Evolutionary conservation across 1,140 invertebrate species (phyloP), one percentile per base, ranked within the genome.

Genomic region (Cheumatopsyche charites): DNA sequence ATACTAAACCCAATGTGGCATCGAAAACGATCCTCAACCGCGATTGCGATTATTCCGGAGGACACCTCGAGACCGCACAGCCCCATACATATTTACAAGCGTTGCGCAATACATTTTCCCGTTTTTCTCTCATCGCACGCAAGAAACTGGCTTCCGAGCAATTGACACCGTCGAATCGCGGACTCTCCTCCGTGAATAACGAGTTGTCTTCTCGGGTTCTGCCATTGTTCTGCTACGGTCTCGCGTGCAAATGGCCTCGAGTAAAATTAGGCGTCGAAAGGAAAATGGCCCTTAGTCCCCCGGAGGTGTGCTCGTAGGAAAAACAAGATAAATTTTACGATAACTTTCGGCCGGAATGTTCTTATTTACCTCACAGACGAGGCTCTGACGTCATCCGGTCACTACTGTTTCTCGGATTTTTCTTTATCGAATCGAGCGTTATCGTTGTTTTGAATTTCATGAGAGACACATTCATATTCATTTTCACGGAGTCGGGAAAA

Each of bases 241-340:
- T 36, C 55, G 25, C 55, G 17, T 58, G 17, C 25, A 23, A 58
- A 58, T 23, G 21, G 17, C 55, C 21, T n/a, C 55, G 17, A 25
- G 55, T 19, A 26, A 58, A 58, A 58, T 58, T 58, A 58, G 55
- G 55, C 21, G 55, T 2, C 55, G 21, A 47, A 58, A 58, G 21
- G 55, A 23, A 58, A 26, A 26, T 25, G 21, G 21, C 21, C 21
- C 55, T 36, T 36, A 36, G 29, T 9, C 29, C 29, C 29, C 29
- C 29, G 9, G 29, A 36, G 21, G 55, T 58, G 55, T 23, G 23
- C 55, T 58, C 21, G 21, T 25, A 36, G 29, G 21, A 58, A 58
- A 52, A 58, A 58, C 55, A 58, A 58, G 55, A 58, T 58, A 58
- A 58, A 58, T 58, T 58, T 58, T 58, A 58, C 55, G 55, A 58